These are phyloP conservation scores for Lithophane ornitopus DNA, from an alignment of 2,888 invertebrate species.

Conservation along the genomic window DNA sequence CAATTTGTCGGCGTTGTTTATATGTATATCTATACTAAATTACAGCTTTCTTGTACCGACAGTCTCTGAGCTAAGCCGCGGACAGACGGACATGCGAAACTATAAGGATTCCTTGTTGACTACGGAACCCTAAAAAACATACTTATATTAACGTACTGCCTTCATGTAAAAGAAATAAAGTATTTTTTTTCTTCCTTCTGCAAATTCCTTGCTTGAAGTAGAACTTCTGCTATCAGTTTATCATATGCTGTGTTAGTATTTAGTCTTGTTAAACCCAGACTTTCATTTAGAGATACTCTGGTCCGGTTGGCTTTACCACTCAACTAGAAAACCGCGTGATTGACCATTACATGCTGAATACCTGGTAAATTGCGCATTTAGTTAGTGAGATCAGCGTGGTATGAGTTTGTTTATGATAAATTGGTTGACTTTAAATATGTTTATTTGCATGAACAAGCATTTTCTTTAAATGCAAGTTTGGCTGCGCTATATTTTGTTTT, in stretches of 20 bases:
- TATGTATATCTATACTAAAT: no score
- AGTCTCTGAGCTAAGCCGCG: no score
- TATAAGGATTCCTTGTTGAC: no score
- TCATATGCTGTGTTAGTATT: not conserved
- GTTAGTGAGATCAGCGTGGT: slow-evolving; percentile 13
- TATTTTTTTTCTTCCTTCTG: not conserved
- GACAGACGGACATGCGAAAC: no score
- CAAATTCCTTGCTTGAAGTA: not conserved
- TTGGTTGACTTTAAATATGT: not conserved
- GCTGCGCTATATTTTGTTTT: no score
- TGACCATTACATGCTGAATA: slow-evolving; percentile 28
- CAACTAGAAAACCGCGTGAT: slow-evolving; percentile 40
- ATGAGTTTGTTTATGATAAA: not conserved
- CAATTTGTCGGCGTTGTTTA: no score
- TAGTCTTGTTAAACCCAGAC: slow-evolving; percentile 33
- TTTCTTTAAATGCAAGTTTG: not conserved
- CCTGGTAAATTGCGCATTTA: slow-evolving; percentile 20
- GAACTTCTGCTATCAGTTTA: not conserved
- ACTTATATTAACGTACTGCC: no score
- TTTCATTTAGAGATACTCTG: slow-evolving; percentile 44
- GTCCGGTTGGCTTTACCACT: slow-evolving; percentile 1
- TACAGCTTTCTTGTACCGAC: no score
- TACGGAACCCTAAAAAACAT: no score
- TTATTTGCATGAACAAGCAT: not conserved
- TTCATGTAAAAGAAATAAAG: not conserved